Base-by-base conservation (phyloP, 1,140 invertebrate species). In the Dolichoris vasculosae region DNA sequence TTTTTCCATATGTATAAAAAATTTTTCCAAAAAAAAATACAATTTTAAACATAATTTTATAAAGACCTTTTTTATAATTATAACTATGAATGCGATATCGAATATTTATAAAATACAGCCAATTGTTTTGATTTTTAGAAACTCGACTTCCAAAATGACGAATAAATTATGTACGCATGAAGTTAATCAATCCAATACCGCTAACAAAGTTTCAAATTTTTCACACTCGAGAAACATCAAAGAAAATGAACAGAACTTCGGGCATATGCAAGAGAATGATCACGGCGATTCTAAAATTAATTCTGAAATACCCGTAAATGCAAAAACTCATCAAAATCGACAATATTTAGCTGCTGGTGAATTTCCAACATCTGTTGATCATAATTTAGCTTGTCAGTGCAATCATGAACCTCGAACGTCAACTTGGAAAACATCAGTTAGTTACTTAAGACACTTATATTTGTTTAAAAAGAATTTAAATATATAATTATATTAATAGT, bases 71-170 rank as follows among this genome's bases (percentile, higher is more conserved):
- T 17, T 51, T 2, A 51, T 51, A 17, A 46, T 6, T 51, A 17
- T 51, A 51, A 51, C 15, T 51, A 26, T 4, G 26, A 26, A 4
- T 26, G 13, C 4, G 23, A 59, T 59, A 9, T 3, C 2, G 0
- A 3, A 59, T 59, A 26, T 26, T 59, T 26, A 9, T 26, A 26
- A 59, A 59, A 59, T 26, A 26, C 0, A 59, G 7, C 2, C 7
- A 51, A 51, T 51, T 59, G 4, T 35, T 11, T 35, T 26, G 23
- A 64, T 82, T 75, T 75, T 77, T 46, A 77, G 75, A 55, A 55
- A 59, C 51, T 38, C 9, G 15, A 3, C 51, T 35, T 38, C 23
- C n/a, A 51, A 78, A 78, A 78, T 78, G 43, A 55, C 35, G 35
- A 78, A 32, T 38, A 59, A 78, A 38, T 38, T 38, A 20, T 35